These are phyloP conservation scores for Garra rufa DNA, from an alignment of 2,113 vertebrate genomes.

Conservation along the genomic window DNA sequence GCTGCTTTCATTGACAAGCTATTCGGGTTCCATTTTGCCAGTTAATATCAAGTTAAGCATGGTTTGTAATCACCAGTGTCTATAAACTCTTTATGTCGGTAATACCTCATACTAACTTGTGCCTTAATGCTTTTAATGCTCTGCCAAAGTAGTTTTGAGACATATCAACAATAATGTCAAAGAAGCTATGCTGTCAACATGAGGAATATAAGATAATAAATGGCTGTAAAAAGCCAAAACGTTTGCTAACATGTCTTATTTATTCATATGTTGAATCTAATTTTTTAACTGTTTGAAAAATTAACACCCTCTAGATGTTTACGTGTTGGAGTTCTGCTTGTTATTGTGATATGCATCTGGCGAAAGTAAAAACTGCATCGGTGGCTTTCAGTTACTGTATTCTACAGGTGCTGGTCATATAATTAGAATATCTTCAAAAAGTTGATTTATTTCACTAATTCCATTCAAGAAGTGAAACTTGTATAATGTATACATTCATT, in stretches of 20 bases:
- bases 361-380: conserved; percentile 1
- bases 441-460: no score
- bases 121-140: conserved; percentile 33
- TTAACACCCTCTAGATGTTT: conserved; percentile 12
- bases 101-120: conserved; percentile 59
- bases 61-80: conserved; percentile 53
- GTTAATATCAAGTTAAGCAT: conserved; percentile 54
- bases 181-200: conserved; percentile 39
- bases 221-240: conserved; percentile 37
- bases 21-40: conserved; percentile 54
- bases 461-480: no score
- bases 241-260: conserved; percentile 25
- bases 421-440: no score
- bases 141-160: conserved; percentile 29
- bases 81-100: conserved; percentile 58
- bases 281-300: not conserved
- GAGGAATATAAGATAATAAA: conserved; percentile 51
- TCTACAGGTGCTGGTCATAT: no score
- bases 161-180: conserved; percentile 35
- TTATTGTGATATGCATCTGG: conserved; percentile 12
- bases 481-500: no score
- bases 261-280: not conserved
- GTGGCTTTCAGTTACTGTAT: not conserved
- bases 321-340: conserved; percentile 24
- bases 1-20: conserved; percentile 66